Evolutionary conservation across 2,888 invertebrate genomes (phyloP).

Genomic region (Hedya salicella): DNA sequence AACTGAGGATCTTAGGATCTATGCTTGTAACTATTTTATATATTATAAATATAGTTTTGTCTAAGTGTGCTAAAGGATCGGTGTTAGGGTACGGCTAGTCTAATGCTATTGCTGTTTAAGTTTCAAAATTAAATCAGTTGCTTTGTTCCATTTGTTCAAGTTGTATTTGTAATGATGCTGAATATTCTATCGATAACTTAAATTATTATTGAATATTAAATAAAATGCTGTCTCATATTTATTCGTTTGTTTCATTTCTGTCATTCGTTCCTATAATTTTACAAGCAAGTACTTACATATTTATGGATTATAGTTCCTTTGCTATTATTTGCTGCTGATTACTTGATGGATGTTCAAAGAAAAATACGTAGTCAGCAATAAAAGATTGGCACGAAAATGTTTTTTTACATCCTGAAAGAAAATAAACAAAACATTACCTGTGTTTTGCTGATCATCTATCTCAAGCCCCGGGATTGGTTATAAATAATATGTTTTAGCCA

Average conservation of each 20-base stretch:
- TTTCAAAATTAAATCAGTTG: constrained; percentile 78
- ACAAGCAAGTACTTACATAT: no score
- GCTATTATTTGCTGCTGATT: no score
- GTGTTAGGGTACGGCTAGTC: constrained; percentile 67
- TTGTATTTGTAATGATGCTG: constrained; percentile 83
- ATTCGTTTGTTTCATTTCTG: constrained; percentile 38
- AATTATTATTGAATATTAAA: constrained; percentile 81
- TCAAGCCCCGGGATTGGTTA: no score
- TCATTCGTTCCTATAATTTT: constrained; percentile 53
- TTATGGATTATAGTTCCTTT: no score
- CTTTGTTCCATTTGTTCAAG: constrained; percentile 80
- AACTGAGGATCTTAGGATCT: constrained; percentile 46
- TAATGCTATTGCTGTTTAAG: constrained; percentile 76
- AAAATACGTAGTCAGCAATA: no score
- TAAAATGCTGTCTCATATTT: constrained; percentile 83
- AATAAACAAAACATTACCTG: no score
- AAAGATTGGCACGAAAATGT: no score
- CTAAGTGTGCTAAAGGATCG: constrained; percentile 76
- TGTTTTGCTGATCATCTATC: no score
- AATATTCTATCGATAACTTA: constrained; percentile 81
- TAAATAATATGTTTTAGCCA: no score
- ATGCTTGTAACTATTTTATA: constrained; percentile 55
- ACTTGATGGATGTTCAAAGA: no score
- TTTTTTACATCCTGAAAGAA: no score
- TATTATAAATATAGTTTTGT: constrained; percentile 65